These are phyloP conservation scores for Bothrops jararaca DNA, from an alignment of 2,113 vertebrate genomes.

Conservation along the genomic window DNA sequence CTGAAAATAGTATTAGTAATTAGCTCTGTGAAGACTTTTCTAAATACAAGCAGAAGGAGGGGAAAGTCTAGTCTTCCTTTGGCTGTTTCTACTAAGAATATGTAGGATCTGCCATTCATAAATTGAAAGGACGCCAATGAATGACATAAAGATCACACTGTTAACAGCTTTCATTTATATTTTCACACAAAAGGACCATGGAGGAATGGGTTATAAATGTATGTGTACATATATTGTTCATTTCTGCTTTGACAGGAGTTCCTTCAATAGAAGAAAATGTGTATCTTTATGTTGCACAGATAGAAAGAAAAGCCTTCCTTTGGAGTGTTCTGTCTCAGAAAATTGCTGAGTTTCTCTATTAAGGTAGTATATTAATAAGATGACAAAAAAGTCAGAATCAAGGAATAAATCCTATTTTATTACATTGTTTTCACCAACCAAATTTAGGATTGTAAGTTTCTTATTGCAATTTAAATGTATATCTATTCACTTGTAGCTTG, in stretches of 20 bases:
- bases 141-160: slow-evolving; percentile 15
- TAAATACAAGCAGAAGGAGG: background rate
- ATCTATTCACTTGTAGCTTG: background rate
- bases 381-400: background rate
- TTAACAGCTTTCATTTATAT: slow-evolving; percentile 9
- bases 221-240: background rate
- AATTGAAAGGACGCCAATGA: slow-evolving; percentile 9
- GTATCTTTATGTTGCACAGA: background rate
- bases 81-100: slow-evolving; percentile 12
- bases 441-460: background rate
- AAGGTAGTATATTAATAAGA: background rate
- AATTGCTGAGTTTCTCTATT: background rate
- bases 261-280: background rate
- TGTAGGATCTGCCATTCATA: slow-evolving; percentile 29
- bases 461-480: background rate
- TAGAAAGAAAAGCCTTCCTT: background rate
- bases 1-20: slow-evolving; percentile 25
- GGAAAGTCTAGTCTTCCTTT: background rate
- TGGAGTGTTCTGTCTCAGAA: background rate
- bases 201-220: background rate
- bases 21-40: slow-evolving; percentile 10
- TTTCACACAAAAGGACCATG: background rate
- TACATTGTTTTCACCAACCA: background rate
- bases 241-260: background rate
- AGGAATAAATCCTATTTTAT: background rate